Base-by-base conservation (phyloP, 2,113 vertebrate species). In the Charina bottae region DNA sequence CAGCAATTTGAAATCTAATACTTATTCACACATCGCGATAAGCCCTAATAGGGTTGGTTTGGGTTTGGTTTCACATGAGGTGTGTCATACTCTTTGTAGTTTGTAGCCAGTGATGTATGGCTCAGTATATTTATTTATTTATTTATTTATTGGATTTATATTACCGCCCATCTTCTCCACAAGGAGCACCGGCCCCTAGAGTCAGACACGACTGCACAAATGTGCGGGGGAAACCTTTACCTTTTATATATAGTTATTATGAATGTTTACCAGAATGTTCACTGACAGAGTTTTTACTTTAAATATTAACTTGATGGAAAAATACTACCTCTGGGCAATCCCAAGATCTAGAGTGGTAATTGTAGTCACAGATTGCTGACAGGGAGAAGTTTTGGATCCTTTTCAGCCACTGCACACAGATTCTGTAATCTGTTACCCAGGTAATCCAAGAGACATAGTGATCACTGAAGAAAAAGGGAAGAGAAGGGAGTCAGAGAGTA, bases 401-500 rank as follows among this genome's bases (percentile, higher is more conserved):
- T 62, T 97, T 98, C 89, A 98, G 95, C 99, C 99, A 99, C 92
- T 99, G 99, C 93, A 99, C 98, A 89, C 98, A 98, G 87, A 99
- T 42, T 78, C 99, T 98, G 24, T 97, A 95, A 85, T 99, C 98
- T 83, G 98, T 98, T 85, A 98, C 97, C 99, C 99, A 99, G 9
- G 98, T 99, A 95, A 99, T 98, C 95, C 98, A 98, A 95, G 98
- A 98, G 96, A 99, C 97, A 97, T 99, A 98, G 97, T 99, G 97
- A 95, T 99, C 99, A 93, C 99, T 99, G 97, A 83, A 95, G 96
- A n/a, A 60, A 92, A 8, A 89, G 46, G 59, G 60, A 2, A 26
- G n/a, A 7, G 85, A 92, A 94, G 93, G 33, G 42, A 0, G 8
- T 26, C 12, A 90, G 37, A 88, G 94, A 96, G 26, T 90, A 58